These are phyloP conservation scores for Bos taurus DNA, from an alignment of 2,113 vertebrate species.

Conservation along the genomic window ARS-UCD2.0 NC_037345.1:13500001-13500500, in stretches of 20 bases:
- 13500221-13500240: not conserved
- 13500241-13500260: accelerated
- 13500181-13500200: not conserved
- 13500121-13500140: not conserved
- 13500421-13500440: not conserved
- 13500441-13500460: not conserved
- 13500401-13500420: no score
- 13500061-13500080: not conserved
- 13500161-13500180: not conserved
- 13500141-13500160: not conserved
- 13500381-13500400: not conserved
- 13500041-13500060: not conserved
- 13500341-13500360: not conserved
- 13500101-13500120: not conserved
- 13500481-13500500: not conserved
- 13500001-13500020: not conserved
- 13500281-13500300: not conserved
- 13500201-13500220: not conserved
- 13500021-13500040: not conserved
- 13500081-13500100: not conserved
- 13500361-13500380: accelerated
- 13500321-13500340: not conserved
- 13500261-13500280: not conserved
- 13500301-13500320: not conserved
- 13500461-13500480: accelerated